Percentiles rank a stretch among this genome's conserved stretches.
Conservation (phyloP, 1,140 invertebrate genomes). For the Pemphigus obesinymphae region DNA sequence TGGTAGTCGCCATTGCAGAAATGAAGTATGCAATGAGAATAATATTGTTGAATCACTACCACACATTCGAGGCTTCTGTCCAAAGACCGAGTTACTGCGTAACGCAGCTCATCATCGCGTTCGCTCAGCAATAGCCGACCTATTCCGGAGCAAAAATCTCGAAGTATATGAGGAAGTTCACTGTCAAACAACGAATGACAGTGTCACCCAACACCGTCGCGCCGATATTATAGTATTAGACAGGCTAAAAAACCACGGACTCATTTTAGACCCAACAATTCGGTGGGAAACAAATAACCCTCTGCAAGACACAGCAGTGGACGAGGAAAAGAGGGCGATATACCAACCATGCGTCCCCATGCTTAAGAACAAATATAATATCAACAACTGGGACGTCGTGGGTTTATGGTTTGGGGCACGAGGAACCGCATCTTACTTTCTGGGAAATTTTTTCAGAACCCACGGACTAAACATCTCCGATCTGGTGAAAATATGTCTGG, state of each 20-base stretch:
- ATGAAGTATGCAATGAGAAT: not conserved
- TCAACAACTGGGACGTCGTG: not conserved
- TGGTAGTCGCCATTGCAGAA: not conserved
- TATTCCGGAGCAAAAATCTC: not conserved
- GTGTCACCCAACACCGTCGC: not conserved
- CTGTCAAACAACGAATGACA: not conserved
- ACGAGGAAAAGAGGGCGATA: not conserved
- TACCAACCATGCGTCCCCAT: not conserved
- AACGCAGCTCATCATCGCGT: not conserved
- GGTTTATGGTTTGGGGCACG: not conserved
- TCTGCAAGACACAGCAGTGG: not conserved
- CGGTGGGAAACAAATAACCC: not conserved
- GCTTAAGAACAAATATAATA: not conserved
- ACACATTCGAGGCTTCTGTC: not conserved
- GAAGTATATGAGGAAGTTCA: constrained; percentile 1
- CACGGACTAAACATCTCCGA: not conserved
- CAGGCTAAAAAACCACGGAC: not conserved
- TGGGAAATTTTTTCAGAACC: not conserved
- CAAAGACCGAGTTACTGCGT: not conserved
- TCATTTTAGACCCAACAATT: not conserved
- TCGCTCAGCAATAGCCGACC: not conserved
- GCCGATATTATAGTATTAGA: not conserved
- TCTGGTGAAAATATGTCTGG: not conserved
- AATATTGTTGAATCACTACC: not conserved
- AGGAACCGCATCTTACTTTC: not conserved